phyloP scores from a whole-genome alignment of 1,140 invertebrate species.

The Campoletis sonorensis region DNA sequence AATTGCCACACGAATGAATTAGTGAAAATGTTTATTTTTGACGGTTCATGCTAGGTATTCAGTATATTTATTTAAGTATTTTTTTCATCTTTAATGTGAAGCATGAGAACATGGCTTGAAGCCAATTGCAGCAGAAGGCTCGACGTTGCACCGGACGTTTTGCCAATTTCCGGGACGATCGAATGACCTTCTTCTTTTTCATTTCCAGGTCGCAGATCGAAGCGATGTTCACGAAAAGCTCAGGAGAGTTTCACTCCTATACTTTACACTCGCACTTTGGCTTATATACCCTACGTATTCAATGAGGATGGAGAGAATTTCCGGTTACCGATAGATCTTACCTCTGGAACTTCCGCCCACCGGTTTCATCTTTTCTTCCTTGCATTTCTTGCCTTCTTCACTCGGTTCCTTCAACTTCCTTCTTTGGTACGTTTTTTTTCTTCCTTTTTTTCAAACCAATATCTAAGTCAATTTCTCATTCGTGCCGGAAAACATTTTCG shows the following conservation, averaged over 20 bases:
- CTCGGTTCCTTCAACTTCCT: constrained; percentile 6
- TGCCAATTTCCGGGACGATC: constrained; percentile 63
- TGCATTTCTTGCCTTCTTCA: constrained; percentile 6
- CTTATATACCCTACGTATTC: constrained; percentile 23
- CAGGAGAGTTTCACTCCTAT: constrained; percentile 12
- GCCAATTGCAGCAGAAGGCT: constrained; percentile 54
- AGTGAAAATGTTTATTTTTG: no score
- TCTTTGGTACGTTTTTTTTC: constrained; percentile 15
- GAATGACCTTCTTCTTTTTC: constrained; percentile 58
- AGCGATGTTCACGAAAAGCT: background rate
- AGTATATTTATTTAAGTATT: background rate
- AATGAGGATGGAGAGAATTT: constrained; percentile 46
- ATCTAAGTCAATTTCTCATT: constrained; percentile 28
- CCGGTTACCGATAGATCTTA: constrained; percentile 43
- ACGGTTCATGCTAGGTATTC: no score
- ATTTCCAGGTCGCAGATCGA: constrained; percentile 62
- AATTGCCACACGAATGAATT: no score
- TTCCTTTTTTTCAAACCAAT: constrained; percentile 10
- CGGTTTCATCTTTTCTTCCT: constrained; percentile 24
- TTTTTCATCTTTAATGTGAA: constrained; percentile 27
- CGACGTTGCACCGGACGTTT: constrained; percentile 42
- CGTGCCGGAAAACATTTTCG: background rate
- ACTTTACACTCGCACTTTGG: background rate
- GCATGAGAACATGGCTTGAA: constrained; percentile 55
- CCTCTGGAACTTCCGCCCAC: constrained; percentile 44